Evolutionary conservation across 2,888 invertebrate genomes (phyloP).

Genomic region (Diabrotica balteata): DNA sequence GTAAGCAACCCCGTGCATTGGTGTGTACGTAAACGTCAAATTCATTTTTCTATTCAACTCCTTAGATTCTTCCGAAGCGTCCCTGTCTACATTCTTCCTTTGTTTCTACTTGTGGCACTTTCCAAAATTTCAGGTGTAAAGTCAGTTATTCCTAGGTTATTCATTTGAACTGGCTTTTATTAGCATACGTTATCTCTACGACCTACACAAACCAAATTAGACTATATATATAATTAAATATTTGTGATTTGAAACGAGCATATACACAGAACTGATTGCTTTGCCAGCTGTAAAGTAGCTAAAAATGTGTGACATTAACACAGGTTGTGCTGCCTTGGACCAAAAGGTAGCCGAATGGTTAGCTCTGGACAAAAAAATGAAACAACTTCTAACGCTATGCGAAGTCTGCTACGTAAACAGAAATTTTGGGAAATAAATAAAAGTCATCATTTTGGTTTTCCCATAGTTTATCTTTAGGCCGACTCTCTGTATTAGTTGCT

Average conservation of each 20-base stretch:
- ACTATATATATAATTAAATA: slow-evolving; percentile 3
- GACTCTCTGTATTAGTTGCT: too few relatives aligned
- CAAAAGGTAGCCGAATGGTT: slow-evolving; percentile 76
- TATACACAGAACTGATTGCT: background rate
- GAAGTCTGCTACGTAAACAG: slow-evolving; percentile 64
- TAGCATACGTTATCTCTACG: slow-evolving; percentile 12
- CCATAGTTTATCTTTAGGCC: too few relatives aligned
- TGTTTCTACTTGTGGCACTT: background rate
- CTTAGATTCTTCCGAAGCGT: slow-evolving; percentile 64
- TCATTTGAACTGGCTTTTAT: slow-evolving; percentile 3
- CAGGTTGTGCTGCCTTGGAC: slow-evolving; percentile 60
- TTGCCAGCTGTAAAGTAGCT: background rate
- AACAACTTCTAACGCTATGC: slow-evolving; percentile 70
- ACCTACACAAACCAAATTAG: slow-evolving; percentile 5
- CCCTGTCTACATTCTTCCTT: slow-evolving; percentile 61
- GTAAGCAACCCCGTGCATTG: slow-evolving; percentile 98
- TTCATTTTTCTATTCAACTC: slow-evolving; percentile 67
- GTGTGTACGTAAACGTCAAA: slow-evolving; percentile 80
- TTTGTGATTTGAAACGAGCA: slow-evolving; percentile 3
- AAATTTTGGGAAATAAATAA: slow-evolving; percentile 68
- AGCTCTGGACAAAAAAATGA: slow-evolving; percentile 78
- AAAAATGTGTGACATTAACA: slow-evolving; percentile 13
- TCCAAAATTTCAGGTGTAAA: slow-evolving; percentile 4
- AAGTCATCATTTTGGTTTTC: too few relatives aligned
- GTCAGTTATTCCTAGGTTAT: background rate